Evolutionary conservation across 2,888 invertebrate genomes (phyloP).

Genomic region (Platycheirus albimanus): DNA sequence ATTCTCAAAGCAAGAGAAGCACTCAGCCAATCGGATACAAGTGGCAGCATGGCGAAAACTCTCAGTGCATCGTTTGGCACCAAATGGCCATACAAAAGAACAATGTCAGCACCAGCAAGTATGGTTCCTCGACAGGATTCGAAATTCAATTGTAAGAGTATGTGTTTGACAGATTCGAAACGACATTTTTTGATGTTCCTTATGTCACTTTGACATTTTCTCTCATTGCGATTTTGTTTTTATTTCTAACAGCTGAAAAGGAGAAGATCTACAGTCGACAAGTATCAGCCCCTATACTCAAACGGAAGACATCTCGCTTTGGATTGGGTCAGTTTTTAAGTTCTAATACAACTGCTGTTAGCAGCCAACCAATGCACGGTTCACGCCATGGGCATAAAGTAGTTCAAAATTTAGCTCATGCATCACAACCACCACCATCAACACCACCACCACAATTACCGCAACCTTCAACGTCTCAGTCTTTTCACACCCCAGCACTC

Average conservation of each 20-base stretch:
- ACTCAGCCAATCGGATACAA: conserved; percentile 88
- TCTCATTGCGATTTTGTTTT: background rate
- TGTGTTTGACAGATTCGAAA: conserved; percentile 39
- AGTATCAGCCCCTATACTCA: conserved; percentile 97
- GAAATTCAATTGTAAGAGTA: conserved; percentile 83
- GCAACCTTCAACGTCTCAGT: conserved; percentile 46
- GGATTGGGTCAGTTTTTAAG: conserved; percentile 92
- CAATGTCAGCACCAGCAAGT: conserved; percentile 95
- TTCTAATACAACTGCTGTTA: conserved; percentile 81
- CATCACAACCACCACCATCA: conserved; percentile 71
- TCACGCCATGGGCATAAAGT: conserved; percentile 77
- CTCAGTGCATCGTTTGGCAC: conserved; percentile 94
- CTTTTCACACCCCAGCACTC: conserved; percentile 57
- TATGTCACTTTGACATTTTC: conserved; percentile 2
- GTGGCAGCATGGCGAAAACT: conserved; percentile 86
- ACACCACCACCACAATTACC: conserved; percentile 59
- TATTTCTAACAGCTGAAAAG: conserved; percentile 84
- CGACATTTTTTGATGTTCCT: background rate
- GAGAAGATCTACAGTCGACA: conserved; percentile 95
- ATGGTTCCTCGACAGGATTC: conserved; percentile 90
- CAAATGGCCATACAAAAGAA: conserved; percentile 97
- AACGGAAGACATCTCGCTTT: conserved; percentile 95
- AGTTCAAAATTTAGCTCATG: conserved; percentile 70
- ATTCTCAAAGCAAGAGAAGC: conserved; percentile 95
- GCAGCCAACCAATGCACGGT: conserved; percentile 78